These are phyloP conservation scores for Agelaius phoeniceus DNA, from an alignment of 2,113 vertebrate species.

Conservation along the genomic window DNA sequence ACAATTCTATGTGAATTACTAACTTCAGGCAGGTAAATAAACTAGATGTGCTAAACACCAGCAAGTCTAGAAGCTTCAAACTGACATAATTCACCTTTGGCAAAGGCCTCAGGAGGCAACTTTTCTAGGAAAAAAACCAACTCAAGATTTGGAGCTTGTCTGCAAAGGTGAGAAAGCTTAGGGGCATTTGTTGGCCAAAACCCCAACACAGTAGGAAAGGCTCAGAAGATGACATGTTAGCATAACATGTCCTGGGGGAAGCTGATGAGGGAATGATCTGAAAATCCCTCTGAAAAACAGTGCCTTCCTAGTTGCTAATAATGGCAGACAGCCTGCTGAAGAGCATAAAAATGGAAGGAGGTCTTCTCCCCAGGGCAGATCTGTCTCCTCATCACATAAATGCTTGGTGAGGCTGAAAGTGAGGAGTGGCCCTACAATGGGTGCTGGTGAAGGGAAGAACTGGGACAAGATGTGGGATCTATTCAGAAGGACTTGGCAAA, in stretches of 20 bases:
- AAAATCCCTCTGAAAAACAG: neutral
- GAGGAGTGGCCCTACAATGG: neutral
- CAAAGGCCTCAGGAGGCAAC: neutral
- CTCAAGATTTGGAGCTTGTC: neutral
- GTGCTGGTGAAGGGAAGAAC: neutral
- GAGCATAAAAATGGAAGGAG: neutral
- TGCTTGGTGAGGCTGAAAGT: neutral
- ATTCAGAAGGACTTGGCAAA: neutral
- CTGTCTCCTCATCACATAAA: neutral
- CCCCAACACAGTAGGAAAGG: neutral
- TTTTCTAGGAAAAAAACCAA: neutral
- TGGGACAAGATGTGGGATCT: neutral
- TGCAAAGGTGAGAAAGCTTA: neutral
- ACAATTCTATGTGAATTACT: neutral
- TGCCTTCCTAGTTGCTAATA: neutral
- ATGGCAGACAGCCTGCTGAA: neutral
- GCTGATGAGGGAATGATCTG: neutral
- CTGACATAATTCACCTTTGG: neutral
- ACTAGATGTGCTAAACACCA: neutral
- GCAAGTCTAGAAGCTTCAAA: neutral
- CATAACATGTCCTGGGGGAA: neutral
- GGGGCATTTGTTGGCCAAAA: neutral
- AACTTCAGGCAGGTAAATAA: neutral
- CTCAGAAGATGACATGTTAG: neutral
- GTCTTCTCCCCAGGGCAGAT: neutral